Evolutionary conservation across 1,140 invertebrate genomes (phyloP).

Genomic region (Trigoniulus corallinus): DNA sequence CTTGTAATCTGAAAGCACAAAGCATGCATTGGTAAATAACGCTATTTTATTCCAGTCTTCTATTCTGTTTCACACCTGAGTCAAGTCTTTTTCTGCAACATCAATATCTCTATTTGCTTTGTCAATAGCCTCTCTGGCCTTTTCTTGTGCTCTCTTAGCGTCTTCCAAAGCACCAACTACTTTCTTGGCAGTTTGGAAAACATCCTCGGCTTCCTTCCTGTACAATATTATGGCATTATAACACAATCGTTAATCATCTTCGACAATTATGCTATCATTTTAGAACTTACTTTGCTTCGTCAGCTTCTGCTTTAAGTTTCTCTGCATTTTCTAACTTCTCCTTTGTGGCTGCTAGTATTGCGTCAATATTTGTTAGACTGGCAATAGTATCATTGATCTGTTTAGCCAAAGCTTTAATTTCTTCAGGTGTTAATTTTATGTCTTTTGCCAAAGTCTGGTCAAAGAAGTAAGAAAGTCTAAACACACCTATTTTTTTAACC

Average conservation of each 20-base stretch:
- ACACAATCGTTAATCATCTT: not conserved
- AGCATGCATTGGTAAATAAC: not conserved
- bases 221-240: slow-evolving; percentile 9
- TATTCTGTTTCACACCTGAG: slow-evolving; percentile 34
- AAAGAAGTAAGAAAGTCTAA: too few relatives aligned
- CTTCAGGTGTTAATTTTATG: slow-evolving; percentile 57
- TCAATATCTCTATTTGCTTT: slow-evolving; percentile 61
- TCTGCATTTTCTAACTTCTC: slow-evolving; percentile 56
- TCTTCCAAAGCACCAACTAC: slow-evolving; percentile 42
- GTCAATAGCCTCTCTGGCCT: slow-evolving; percentile 56
- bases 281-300: slow-evolving; percentile 45
- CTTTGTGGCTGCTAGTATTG: slow-evolving; percentile 67
- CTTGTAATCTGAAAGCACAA: slow-evolving; percentile 35
- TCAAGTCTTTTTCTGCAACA: slow-evolving; percentile 53
- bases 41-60: not conserved
- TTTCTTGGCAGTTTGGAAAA: slow-evolving; percentile 35
- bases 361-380: slow-evolving; percentile 72
- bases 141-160: slow-evolving; percentile 53
- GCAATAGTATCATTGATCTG: slow-evolving; percentile 71
- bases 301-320: slow-evolving; percentile 53
- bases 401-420: slow-evolving; percentile 64
- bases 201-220: slow-evolving; percentile 33
- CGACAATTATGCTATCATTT: not conserved
- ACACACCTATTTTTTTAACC: too few relatives aligned
- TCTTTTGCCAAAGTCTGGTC: slow-evolving; percentile 35